Evolutionary conservation across 2,113 vertebrate genomes (phyloP), one percentile per base, ranked within the genome.

Genomic region (Mugil cephalus): DNA sequence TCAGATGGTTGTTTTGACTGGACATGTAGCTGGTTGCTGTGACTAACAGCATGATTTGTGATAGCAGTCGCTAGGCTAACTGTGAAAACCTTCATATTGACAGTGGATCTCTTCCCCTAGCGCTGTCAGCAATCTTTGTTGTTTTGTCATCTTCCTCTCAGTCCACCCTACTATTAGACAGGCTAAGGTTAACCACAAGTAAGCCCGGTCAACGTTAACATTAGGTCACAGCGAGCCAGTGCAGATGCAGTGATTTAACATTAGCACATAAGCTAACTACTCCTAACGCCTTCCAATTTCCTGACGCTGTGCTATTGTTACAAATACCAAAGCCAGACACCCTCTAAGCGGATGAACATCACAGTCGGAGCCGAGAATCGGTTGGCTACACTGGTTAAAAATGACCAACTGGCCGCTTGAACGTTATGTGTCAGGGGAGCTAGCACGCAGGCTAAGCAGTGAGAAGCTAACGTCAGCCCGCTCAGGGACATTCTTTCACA

Each of bases 181-280:
- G 11, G 42, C 55, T 14, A 24, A 35, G 34, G 42, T 62, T 39
- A 60, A 47, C 45, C n/a, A 14, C 10, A 24, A 43, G 17, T 1
- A 47, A 14, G 66, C 64, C 4, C 17, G 8, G 34, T 45, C 34
- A 19, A 34, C 15, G 30, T 60, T 60, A 66, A 18, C 52, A 42
- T 72, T 8, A 72, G 58, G 59, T 84, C 77, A 67, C 39, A 56
- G 58, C 4, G 58, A 48, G 35, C 2, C 52, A 72, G 58, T 51
- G 74, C 68, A 69, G 69, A 83, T 81, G 83, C 90, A 82, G 60
- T 85, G 89, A 91, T 90, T 92, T 87, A 24, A 70, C 59, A 34
- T 76, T 79, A 89, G 84, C 86, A 67, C 43, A 0, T 8, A 30
- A 43, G 85, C 80, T 91, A 87, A 42, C 77, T 51, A 34, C 53